Base-by-base conservation (phyloP, 2,888 invertebrate species). In the Adela reaumurella region DNA sequence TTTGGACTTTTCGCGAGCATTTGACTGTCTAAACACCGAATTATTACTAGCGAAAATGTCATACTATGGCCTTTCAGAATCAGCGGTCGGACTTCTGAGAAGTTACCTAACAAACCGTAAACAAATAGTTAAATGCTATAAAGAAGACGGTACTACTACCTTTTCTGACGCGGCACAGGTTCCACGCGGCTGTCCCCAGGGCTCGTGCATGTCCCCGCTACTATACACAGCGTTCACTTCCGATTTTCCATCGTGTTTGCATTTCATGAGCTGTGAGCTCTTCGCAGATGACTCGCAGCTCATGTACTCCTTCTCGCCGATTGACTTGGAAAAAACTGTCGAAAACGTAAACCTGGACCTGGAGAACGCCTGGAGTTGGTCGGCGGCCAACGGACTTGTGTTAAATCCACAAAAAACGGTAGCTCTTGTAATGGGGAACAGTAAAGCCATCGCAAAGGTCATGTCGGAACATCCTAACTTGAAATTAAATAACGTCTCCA, bases 1-100 rank as follows among this genome's bases (percentile, higher is more conserved):
- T 1, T 52, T 61, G 5, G 61, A 62, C 46, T 61, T 56, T 42
- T 57, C 59, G 0, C 57, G 60, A 16, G 62, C 60, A 5, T 62
- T 62, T 43, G 61, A 62, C 43, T 49, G 50, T 17, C 55, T 61
- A 1, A 49, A 57, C 49, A 57, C 52, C 42, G 41, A 46, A 2
- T 29, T 57, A 3, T 49, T 59, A 0, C 18, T 59, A 1, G 19
- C 50, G 1, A 59, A 57, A 42, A 18, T 59, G 3, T 17, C 16
- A 2, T 46, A 45, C 11, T 50, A 55, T 11, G 52, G 56, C 1
- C 53, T 56, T 17, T 19, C 46, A 8, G 3, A 14, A 14, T 3
- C 6, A 14, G 35, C 35, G n/a, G 3, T 35, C n/a, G 35, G 3
- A 14, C 8, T 35, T 3, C 35, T 35, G 6, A 8, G 35, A 8